Base-by-base conservation (phyloP, 2,797 vertebrate genomes). In the Neopelma chrysocephalum region DNA sequence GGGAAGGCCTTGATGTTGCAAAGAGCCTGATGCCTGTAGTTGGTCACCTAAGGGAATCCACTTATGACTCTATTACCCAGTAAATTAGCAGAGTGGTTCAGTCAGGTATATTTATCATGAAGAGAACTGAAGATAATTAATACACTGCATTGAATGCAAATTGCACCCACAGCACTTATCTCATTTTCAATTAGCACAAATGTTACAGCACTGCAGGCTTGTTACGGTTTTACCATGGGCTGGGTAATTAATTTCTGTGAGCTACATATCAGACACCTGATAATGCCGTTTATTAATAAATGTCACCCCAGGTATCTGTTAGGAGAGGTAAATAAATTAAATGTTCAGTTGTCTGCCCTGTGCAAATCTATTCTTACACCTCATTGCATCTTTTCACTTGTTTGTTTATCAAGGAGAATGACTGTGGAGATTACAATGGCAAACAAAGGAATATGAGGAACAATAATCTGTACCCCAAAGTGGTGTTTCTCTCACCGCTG, bases 131-230 rank as follows among this genome's bases (percentile, higher is more conserved):
- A 98, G 98, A 98, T 98, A 98, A 98, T 98, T 98, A 98, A 98
- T 98, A 98, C 97, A 98, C 97, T 97, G 98, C 98, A 97, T 97
- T 98, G 98, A 98, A 98, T 98, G 98, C 98, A 98, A 98, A 98
- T 98, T 98, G 98, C 96, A 98, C 98, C 98, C 98, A 97, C 98
- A 98, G 98, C 98, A 98, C 98, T 98, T 98, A 98, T 98, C 98
- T 98, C 98, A 97, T 98, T 98, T 98, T 98, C 98, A 98, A 98
- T 98, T 98, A 98, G 98, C 98, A 97, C 96, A 98, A 98, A 98
- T 97, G 98, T 98, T 98, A 97, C 96, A 97, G 98, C 98, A 94
- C 97, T 94, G 97, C 93, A 96, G 98, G 98, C 98, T 98, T 98
- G 98, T 98, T 98, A 98, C 96, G 97, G 97, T 97, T 98, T 97